phyloP scores from a whole-genome alignment of 2,797 vertebrate genomes.

The Aulostomus chinensis region DNA sequence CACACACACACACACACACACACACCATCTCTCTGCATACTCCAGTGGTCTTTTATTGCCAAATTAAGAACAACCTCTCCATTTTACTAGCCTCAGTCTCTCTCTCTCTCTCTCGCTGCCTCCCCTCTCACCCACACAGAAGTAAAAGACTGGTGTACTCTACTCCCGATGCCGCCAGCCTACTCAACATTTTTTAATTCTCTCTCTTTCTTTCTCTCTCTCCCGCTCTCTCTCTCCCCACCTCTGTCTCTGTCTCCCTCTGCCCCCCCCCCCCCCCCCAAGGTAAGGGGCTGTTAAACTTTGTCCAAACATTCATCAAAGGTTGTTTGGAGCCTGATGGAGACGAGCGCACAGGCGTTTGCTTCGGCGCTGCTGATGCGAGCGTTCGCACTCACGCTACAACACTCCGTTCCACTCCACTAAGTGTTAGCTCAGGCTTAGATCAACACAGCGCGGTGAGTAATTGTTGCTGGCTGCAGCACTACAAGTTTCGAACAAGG shows the following conservation, averaged over 20 bases:
- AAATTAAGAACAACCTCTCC: slow-evolving; percentile 39
- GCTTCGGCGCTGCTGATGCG: too few relatives aligned
- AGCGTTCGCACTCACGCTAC: slow-evolving; percentile 11
- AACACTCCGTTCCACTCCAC: slow-evolving; percentile 40
- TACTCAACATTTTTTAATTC: slow-evolving; percentile 69
- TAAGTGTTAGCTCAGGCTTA: slow-evolving; percentile 41
- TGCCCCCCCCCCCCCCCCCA: background rate
- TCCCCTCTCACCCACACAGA: slow-evolving; percentile 57
- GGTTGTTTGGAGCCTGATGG: slow-evolving; percentile 36
- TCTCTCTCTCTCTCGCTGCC: slow-evolving; percentile 27
- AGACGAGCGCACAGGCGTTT: slow-evolving; percentile 29
- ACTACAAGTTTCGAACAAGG: slow-evolving; percentile 42
- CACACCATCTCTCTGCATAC: slow-evolving; percentile 13
- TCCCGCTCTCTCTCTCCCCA: too few relatives aligned
- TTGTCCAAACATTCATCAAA: slow-evolving; percentile 48
- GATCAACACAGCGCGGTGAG: slow-evolving; percentile 15
- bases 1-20: slow-evolving; percentile 3
- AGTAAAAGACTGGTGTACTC: slow-evolving; percentile 56
- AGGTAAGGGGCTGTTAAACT: slow-evolving; percentile 39
- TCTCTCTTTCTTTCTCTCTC: too few relatives aligned
- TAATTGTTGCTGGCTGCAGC: slow-evolving; percentile 36
- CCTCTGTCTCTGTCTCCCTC: too few relatives aligned
- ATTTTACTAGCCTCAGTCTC: slow-evolving; percentile 21
- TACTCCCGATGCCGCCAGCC: slow-evolving; percentile 62
- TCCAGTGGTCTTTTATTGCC: slow-evolving; percentile 39